Percentiles rank a stretch among this genome's conserved stretches.
phyloP scores from a whole-genome alignment of 2,113 vertebrate species.

The Megaceryle maxima region DNA sequence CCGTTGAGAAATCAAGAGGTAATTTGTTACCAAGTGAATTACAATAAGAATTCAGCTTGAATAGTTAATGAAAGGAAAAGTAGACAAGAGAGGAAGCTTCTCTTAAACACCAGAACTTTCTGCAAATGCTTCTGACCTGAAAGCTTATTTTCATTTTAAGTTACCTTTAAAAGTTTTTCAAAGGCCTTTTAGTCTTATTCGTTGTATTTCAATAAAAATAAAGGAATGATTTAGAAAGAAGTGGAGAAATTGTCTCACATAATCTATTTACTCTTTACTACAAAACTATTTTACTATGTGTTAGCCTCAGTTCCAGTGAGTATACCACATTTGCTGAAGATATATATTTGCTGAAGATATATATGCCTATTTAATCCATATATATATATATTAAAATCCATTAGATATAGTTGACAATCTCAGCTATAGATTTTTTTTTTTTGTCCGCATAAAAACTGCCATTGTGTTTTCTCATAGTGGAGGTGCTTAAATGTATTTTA shows the following conservation, averaged over 20 bases:
- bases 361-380: background rate
- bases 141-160: background rate
- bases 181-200: background rate
- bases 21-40: conserved; percentile 26
- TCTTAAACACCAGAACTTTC: background rate
- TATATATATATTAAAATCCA: background rate
- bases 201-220: background rate
- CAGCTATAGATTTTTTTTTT: background rate
- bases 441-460: background rate
- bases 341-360: too few relatives aligned
- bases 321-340: background rate
- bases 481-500: background rate
- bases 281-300: background rate
- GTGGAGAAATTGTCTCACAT: background rate
- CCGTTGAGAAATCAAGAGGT: conserved; percentile 19
- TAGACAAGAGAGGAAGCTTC: background rate
- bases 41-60: background rate
- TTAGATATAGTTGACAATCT: background rate
- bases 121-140: background rate
- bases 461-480: background rate
- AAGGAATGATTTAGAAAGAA: background rate
- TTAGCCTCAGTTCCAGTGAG: background rate
- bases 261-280: background rate
- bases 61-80: background rate
- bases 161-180: background rate